Evolutionary conservation across 2,113 vertebrate species (phyloP).

Genomic region (Entelurus aequoreus): DNA sequence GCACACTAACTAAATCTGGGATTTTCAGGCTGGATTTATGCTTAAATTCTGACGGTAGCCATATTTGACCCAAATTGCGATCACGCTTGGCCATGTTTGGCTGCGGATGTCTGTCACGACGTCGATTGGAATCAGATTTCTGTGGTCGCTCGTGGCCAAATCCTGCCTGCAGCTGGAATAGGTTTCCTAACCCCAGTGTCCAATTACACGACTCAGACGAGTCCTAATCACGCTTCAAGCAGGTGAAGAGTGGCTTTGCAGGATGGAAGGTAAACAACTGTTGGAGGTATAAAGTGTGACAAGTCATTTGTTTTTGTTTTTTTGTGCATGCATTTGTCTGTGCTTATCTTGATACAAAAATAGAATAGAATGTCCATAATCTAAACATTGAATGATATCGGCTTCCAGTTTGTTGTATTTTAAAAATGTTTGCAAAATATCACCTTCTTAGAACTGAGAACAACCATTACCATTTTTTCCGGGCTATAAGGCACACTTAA

Average conservation of each 20-base stretch:
- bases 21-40: slow-evolving; percentile 30
- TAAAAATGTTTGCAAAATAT: no score
- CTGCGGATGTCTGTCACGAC: slow-evolving; percentile 20
- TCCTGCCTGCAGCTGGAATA: slow-evolving; percentile 24
- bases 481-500: no score
- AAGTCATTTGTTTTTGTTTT: slow-evolving; percentile 2
- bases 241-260: slow-evolving; percentile 11
- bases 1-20: slow-evolving; percentile 20
- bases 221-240: slow-evolving; percentile 15
- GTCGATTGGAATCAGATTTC: slow-evolving; percentile 39
- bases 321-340: neutral
- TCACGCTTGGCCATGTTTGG: slow-evolving; percentile 28
- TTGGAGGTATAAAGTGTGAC: slow-evolving; percentile 5
- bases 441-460: no score
- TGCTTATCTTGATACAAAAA: no score
- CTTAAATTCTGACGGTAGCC: slow-evolving; percentile 33
- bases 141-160: slow-evolving; percentile 33
- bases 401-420: no score
- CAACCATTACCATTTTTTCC: no score
- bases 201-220: slow-evolving; percentile 36
- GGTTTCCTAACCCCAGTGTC: slow-evolving; percentile 28
- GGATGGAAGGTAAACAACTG: slow-evolving; percentile 11
- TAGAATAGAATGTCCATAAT: no score
- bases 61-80: slow-evolving; percentile 35
- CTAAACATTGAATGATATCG: no score